phyloP scores from a whole-genome alignment of 2,797 vertebrate genomes.

The Cottoperca gobio region DNA sequence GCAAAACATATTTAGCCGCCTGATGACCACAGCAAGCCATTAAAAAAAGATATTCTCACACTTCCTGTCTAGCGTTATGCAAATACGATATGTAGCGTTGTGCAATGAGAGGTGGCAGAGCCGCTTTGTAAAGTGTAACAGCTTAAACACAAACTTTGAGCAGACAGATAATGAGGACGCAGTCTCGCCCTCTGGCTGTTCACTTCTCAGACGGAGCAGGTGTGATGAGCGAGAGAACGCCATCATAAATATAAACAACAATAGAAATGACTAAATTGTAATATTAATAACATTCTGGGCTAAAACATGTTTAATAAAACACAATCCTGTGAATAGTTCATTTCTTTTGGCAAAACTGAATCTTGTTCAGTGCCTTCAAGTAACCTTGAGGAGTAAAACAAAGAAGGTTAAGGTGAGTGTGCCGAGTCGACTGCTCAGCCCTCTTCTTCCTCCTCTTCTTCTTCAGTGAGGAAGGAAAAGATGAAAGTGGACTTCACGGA shows the following conservation, averaged over 20 bases:
- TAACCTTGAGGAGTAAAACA: neutral
- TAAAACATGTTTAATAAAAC: no score
- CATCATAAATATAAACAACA: neutral
- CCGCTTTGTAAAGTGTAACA: neutral
- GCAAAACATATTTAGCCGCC: slow-evolving; percentile 9
- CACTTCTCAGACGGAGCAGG: neutral
- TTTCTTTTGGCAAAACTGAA: neutral
- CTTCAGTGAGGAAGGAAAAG: neutral
- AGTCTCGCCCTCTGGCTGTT: neutral
- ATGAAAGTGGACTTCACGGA: neutral
- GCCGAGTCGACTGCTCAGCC: neutral
- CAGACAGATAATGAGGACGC: neutral
- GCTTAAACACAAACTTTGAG: slow-evolving; percentile 4
- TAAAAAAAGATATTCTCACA: slow-evolving; percentile 2
- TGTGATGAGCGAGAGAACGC: neutral
- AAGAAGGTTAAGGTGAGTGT: neutral
- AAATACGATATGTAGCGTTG: slow-evolving; percentile 9
- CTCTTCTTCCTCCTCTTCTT: neutral
- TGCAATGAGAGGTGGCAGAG: neutral
- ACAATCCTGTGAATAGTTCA: neutral
- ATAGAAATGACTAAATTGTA: neutral
- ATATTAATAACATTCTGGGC: neutral
- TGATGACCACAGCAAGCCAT: slow-evolving; percentile 10
- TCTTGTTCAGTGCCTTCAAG: neutral
- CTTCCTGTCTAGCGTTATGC: slow-evolving; percentile 24